These are phyloP conservation scores for Rhabdomys dilectus DNA, from an alignment of 2,113 vertebrate species.

Conservation along the genomic window DNA sequence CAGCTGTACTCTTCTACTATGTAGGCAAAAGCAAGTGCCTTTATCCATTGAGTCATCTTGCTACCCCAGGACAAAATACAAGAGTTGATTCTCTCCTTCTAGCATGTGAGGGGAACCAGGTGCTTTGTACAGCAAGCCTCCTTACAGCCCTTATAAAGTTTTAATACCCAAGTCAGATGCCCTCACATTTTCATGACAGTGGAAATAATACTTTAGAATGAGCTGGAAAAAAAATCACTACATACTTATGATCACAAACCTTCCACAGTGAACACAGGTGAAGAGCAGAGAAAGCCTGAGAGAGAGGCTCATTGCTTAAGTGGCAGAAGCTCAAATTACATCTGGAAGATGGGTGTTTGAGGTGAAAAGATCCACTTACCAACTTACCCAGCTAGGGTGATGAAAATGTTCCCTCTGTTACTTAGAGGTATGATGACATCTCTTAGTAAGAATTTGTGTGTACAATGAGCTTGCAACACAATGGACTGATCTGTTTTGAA, in stretches of 20 bases:
- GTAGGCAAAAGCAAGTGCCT: background rate
- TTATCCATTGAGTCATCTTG: background rate
- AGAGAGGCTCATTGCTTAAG: accelerated
- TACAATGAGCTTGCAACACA: background rate
- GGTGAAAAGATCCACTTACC: background rate
- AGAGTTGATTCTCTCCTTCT: background rate
- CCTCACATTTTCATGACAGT: background rate
- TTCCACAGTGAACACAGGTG: background rate
- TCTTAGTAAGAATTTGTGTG: background rate
- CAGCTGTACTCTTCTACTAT: background rate
- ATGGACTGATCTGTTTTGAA: background rate
- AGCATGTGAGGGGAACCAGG: too few relatives aligned
- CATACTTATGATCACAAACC: too few relatives aligned
- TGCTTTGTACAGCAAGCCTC: background rate
- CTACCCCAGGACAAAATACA: background rate
- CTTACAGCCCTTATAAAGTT: background rate
- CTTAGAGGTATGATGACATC: background rate
- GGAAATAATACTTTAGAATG: background rate
- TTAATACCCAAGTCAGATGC: background rate
- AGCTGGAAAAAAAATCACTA: background rate
- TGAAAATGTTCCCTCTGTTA: background rate
- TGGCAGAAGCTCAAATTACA: background rate
- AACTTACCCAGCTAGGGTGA: background rate
- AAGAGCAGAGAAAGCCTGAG: background rate
- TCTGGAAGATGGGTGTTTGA: accelerated